Percentiles rank a stretch among this genome's conserved stretches.
Evolutionary conservation across 2,888 invertebrate species (phyloP).

Genomic region (Drosophila acutilabella): DNA sequence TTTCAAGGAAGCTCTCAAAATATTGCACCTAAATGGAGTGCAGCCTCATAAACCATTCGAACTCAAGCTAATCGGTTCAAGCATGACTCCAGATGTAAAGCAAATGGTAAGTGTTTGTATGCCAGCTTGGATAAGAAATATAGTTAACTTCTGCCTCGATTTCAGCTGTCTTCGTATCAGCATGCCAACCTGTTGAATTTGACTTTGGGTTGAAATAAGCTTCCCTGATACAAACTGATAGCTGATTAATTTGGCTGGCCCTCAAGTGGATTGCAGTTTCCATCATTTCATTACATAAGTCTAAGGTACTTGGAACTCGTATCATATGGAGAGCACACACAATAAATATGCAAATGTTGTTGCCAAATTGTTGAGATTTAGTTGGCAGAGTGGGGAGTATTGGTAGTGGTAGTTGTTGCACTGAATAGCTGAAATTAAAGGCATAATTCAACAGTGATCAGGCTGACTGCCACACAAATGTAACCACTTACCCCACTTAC

Average conservation of each 20-base stretch:
- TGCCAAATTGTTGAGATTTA: slow-evolving; percentile 13
- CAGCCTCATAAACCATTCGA: neutral
- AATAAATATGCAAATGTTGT: slow-evolving; percentile 5
- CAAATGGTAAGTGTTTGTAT: neutral
- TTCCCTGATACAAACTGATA: neutral
- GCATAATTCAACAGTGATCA: slow-evolving; percentile 49
- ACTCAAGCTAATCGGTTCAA: slow-evolving; percentile 3
- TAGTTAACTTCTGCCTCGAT: neutral
- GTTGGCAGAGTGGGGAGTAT: slow-evolving; percentile 2
- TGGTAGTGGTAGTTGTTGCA: slow-evolving; percentile 24
- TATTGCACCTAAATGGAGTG: slow-evolving; percentile 4
- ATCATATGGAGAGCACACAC: slow-evolving; percentile 12
- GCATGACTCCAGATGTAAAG: neutral
- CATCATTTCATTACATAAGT: slow-evolving; percentile 16
- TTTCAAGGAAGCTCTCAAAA: slow-evolving; percentile 1
- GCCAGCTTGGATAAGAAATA: too few species aligned
- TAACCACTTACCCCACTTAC: slow-evolving; percentile 18
- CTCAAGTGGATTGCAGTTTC: neutral
- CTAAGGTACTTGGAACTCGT: slow-evolving; percentile 7
- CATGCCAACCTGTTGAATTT: slow-evolving; percentile 1
- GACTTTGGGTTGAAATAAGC: neutral
- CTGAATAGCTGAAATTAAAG: slow-evolving; percentile 44
- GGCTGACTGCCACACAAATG: slow-evolving; percentile 17
- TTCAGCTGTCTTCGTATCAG: neutral
- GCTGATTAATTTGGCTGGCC: neutral